phyloP scores from a whole-genome alignment of 2,113 vertebrate species.

The Dermatemys mawii region DNA sequence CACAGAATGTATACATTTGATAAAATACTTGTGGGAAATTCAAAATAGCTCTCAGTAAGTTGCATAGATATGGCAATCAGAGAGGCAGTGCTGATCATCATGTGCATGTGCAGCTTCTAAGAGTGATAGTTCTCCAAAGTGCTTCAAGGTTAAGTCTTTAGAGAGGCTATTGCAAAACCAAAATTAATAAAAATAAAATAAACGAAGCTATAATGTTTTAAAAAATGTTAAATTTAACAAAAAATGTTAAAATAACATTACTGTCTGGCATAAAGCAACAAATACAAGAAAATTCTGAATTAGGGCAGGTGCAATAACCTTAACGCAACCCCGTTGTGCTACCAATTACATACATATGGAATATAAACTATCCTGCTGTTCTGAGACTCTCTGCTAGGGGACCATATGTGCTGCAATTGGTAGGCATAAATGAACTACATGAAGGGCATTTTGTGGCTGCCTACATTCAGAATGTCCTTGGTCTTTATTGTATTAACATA shows the following conservation, averaged over 20 bases:
- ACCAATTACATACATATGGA: slow-evolving; percentile 58
- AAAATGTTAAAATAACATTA: slow-evolving; percentile 68
- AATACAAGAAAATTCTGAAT: slow-evolving; percentile 61
- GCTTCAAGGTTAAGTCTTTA: slow-evolving; percentile 60
- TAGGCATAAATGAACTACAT: slow-evolving; percentile 20
- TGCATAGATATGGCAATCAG: neutral
- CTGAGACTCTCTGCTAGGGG: slow-evolving; percentile 51
- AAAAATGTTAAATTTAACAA: slow-evolving; percentile 65
- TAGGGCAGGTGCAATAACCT: slow-evolving; percentile 57
- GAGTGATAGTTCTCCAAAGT: neutral
- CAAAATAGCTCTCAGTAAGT: neutral
- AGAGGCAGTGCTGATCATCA: neutral
- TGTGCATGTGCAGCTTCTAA: slow-evolving; percentile 36
- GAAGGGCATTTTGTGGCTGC: slow-evolving; percentile 38
- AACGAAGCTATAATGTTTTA: slow-evolving; percentile 59
- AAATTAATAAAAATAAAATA: slow-evolving; percentile 71
- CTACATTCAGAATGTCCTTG: slow-evolving; percentile 34
- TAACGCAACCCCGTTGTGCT: slow-evolving; percentile 46
- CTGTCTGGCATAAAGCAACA: slow-evolving; percentile 45
- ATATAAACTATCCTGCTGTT: slow-evolving; percentile 58
- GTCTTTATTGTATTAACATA: slow-evolving; percentile 26
- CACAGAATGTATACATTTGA: neutral
- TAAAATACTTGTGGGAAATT: neutral
- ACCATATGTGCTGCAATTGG: slow-evolving; percentile 47
- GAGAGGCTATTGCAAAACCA: slow-evolving; percentile 58